Conservation (phyloP, 1,140 invertebrate genomes). For the Macrostomum lignano region DNA sequence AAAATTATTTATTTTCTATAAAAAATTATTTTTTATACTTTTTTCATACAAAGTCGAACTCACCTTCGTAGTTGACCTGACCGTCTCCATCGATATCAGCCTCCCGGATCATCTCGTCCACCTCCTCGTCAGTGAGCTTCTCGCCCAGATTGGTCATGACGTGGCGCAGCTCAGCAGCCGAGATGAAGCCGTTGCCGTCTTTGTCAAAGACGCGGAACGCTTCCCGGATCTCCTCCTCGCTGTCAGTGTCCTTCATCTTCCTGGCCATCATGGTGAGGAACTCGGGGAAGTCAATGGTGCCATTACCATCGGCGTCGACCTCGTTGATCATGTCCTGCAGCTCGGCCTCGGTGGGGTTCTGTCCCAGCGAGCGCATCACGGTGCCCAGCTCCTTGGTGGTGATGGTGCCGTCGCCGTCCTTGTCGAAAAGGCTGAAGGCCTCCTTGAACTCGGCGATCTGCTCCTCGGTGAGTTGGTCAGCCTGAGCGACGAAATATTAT, state of each 20-base stretch:
- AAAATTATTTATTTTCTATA: too few species aligned
- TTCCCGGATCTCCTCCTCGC: conserved; percentile 88
- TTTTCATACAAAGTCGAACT: too few species aligned
- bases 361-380: conserved; percentile 82
- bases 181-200: conserved; percentile 59
- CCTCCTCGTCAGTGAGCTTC: conserved; percentile 56
- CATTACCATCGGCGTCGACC: conserved; percentile 85
- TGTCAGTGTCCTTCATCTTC: conserved; percentile 96
- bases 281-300: conserved; percentile 91
- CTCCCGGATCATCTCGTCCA: conserved; percentile 70
- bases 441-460: conserved; percentile 42
- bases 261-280: conserved; percentile 72
- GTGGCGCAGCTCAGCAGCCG: conserved; percentile 15
- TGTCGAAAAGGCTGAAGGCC: conserved; percentile 58
- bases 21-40: too few species aligned
- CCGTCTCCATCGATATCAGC: conserved; percentile 57
- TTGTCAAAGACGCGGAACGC: conserved; percentile 94
- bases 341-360: conserved; percentile 92
- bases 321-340: conserved; percentile 98
- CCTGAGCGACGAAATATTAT: neutral
- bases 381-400: conserved; percentile 89
- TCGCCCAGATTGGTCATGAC: conserved; percentile 81
- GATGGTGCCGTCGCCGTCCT: conserved; percentile 55
- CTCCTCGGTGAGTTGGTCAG: conserved; percentile 4
- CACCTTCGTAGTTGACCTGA: conserved; percentile 23